Conservation (phyloP, 2,888 invertebrate species). For the Phyto melanocephala region DNA sequence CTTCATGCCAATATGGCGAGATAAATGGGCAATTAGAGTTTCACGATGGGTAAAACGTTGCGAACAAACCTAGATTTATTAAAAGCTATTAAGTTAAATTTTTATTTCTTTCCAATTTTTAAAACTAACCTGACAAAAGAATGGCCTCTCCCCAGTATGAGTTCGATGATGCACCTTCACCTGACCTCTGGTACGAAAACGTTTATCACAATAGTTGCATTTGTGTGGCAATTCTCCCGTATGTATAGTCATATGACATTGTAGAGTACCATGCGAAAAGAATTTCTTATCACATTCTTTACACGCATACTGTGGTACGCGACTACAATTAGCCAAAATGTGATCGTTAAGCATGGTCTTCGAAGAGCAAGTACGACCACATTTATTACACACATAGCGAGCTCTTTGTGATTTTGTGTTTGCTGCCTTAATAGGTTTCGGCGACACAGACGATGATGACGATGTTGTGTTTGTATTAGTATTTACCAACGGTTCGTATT, state of each 20-base stretch:
- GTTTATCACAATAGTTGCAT: slow-evolving; percentile 74
- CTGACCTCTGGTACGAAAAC: slow-evolving; percentile 75
- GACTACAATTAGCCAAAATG: slow-evolving; percentile 67
- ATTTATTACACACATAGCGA: slow-evolving; percentile 66
- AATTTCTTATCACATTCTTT: slow-evolving; percentile 72
- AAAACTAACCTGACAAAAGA: slow-evolving; percentile 73
- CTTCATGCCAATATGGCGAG: slow-evolving; percentile 77
- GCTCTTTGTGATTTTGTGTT: slow-evolving; percentile 11
- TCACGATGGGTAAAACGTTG: slow-evolving; percentile 76
- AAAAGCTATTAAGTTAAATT: not conserved
- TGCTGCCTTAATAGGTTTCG: slow-evolving; percentile 5
- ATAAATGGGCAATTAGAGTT: slow-evolving; percentile 76
- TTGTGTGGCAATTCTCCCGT: slow-evolving; percentile 75
- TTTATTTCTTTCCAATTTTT: not conserved
- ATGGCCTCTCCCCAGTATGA: slow-evolving; percentile 76
- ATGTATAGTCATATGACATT: slow-evolving; percentile 74
- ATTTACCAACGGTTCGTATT: not conserved
- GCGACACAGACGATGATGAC: not conserved
- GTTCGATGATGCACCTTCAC: slow-evolving; percentile 76
- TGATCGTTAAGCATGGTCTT: slow-evolving; percentile 67
- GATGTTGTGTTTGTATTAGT: not conserved
- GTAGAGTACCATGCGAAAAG: slow-evolving; percentile 72
- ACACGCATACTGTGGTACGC: slow-evolving; percentile 68
- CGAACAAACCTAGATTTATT: slow-evolving; percentile 70
- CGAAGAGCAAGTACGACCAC: slow-evolving; percentile 67